A percentile compares a stretch with the other conserved stretches of the same genome.
phyloP scores from a whole-genome alignment of 2,113 vertebrate genomes.

The Semnopithecus entellus region DNA sequence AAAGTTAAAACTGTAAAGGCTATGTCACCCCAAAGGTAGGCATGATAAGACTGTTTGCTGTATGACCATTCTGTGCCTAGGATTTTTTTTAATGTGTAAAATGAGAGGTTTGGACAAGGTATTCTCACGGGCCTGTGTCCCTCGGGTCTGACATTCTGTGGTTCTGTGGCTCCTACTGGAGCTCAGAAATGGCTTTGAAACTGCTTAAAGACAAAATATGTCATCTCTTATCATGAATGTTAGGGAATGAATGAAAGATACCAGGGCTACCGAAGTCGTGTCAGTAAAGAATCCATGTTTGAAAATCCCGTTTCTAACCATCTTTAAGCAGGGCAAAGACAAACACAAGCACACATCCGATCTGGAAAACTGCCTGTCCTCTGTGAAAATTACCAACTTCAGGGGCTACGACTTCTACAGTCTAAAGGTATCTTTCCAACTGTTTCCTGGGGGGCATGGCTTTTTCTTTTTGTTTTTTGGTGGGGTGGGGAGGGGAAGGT shows the following conservation, averaged over 20 bases:
- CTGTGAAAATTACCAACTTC: constrained; percentile 84
- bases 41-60: not conserved
- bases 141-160: not conserved
- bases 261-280: not conserved
- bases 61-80: not conserved
- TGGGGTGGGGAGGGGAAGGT: not conserved
- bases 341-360: constrained; percentile 87
- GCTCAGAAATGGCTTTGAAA: not conserved
- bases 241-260: not conserved
- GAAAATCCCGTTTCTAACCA: not conserved
- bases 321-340: constrained; percentile 87
- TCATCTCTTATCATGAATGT: not conserved
- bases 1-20: not conserved
- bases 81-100: not conserved
- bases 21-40: not conserved
- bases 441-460: not conserved
- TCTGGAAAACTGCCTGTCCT: constrained; percentile 88
- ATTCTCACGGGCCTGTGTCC: not conserved
- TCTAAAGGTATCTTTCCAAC: constrained; percentile 87
- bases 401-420: constrained; percentile 84
- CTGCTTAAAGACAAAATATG: not conserved
- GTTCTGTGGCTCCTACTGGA: not conserved
- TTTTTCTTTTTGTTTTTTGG: not conserved
- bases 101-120: not conserved
- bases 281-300: not conserved